Percentiles rank a stretch among this genome's conserved stretches.
phyloP scores from a whole-genome alignment of 2,797 vertebrate genomes.

The Mormyrus hasselquistii region DNA sequence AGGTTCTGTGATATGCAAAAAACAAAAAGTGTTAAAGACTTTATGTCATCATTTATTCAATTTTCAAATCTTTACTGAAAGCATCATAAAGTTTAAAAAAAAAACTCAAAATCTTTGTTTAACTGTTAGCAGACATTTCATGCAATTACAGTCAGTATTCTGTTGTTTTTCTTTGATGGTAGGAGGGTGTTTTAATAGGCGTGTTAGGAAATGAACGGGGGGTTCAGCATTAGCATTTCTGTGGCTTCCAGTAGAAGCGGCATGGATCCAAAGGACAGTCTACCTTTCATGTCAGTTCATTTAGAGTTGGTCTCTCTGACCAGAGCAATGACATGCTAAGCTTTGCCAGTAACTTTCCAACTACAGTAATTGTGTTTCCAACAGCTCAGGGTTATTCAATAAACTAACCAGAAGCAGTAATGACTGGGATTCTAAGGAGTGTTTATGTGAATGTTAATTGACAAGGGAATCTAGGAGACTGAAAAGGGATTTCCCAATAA shows the following conservation, averaged over 20 bases:
- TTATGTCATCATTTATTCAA: neutral
- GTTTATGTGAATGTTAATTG: conserved; percentile 6
- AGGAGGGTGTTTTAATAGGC: neutral
- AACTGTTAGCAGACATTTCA: neutral
- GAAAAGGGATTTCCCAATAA: neutral
- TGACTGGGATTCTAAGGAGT: neutral
- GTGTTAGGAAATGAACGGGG: neutral
- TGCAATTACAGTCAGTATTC: neutral
- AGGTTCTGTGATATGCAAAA: neutral
- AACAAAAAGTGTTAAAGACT: neutral
- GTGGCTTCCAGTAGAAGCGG: neutral
- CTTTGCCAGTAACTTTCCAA: neutral
- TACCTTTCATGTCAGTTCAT: neutral
- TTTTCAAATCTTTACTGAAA: neutral
- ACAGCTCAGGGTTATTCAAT: neutral
- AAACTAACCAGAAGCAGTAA: neutral
- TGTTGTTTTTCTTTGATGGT: neutral
- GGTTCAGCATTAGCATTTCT: neutral
- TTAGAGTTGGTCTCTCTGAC: neutral
- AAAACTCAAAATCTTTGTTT: neutral
- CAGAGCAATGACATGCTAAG: neutral
- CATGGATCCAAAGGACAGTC: neutral
- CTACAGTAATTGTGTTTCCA: neutral
- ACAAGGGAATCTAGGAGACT: neutral
- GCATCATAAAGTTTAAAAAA: neutral